These are phyloP conservation scores for Thymelicus acteon DNA, from an alignment of 2,888 invertebrate genomes.

Conservation along the genomic window DNA sequence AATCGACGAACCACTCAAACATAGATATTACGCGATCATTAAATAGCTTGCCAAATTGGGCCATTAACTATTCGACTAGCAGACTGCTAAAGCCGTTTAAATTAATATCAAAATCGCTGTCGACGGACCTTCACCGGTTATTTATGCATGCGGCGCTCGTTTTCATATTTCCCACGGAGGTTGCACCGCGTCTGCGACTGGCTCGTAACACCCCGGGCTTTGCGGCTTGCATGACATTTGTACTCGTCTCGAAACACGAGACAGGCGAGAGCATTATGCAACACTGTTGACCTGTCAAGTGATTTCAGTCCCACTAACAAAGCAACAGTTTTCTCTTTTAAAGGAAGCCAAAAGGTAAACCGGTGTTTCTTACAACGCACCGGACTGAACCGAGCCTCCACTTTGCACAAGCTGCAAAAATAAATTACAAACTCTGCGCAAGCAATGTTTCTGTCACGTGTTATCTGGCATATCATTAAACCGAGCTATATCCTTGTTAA, in stretches of 20 bases:
- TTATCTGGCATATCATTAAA: constrained; percentile 4
- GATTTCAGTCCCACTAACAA: constrained; percentile 17
- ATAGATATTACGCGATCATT: constrained; percentile 6
- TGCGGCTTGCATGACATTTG: constrained; percentile 46
- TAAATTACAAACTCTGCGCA: not conserved
- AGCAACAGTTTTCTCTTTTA: constrained; percentile 22
- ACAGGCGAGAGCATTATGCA: constrained; percentile 41
- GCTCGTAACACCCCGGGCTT: constrained; percentile 38
- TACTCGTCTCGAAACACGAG: constrained; percentile 38
- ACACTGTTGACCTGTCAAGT: constrained; percentile 38
- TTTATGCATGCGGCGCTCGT: constrained; percentile 55
- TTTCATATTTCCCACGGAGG: constrained; percentile 67
- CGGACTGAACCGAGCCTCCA: too few relatives aligned
- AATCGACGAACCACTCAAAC: not conserved
- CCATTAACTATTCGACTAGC: constrained; percentile 19
- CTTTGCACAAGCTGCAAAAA: not conserved
- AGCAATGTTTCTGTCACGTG: not conserved
- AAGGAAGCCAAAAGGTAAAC: constrained; percentile 16
- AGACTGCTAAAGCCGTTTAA: constrained; percentile 15
- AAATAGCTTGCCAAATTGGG: constrained; percentile 19
- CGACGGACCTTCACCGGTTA: constrained; percentile 41
- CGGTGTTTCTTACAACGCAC: not conserved
- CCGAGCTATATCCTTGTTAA: constrained; percentile 1
- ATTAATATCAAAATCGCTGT: constrained; percentile 28
- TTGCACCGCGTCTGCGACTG: constrained; percentile 39